Evolutionary conservation across 2,888 invertebrate genomes (phyloP).

Genomic region (Aporophyla nigra): DNA sequence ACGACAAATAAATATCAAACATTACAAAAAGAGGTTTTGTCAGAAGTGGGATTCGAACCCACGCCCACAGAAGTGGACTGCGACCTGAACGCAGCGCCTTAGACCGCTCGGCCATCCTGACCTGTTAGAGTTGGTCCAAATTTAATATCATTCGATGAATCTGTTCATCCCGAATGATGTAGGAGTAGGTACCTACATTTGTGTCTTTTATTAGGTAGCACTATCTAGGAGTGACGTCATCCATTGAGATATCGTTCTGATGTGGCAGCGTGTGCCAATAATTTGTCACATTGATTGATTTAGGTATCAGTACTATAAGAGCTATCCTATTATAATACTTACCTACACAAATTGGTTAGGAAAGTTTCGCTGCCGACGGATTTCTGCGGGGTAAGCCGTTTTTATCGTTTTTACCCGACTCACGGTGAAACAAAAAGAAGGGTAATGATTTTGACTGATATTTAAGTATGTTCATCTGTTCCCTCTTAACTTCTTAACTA

Average conservation of each 20-base stretch:
- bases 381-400: not conserved
- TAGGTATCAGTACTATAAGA: not conserved
- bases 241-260: conserved; percentile 13
- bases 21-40: conserved; percentile 27
- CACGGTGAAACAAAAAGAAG: no score
- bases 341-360: not conserved
- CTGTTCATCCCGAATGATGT: not conserved
- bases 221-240: conserved; percentile 27
- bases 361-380: not conserved
- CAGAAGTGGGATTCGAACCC: conserved; percentile 59
- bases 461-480: no score
- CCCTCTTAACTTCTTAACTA: no score
- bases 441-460: no score
- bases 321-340: not conserved
- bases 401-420: no score
- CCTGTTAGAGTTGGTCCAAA: fast-evolving
- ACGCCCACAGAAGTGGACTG: conserved; percentile 59
- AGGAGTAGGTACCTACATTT: not conserved
- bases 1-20: not conserved
- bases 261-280: conserved; percentile 12
- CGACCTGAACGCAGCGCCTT: conserved; percentile 59
- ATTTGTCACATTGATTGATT: conserved; percentile 15
- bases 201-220: not conserved
- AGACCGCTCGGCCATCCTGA: conserved; percentile 59
- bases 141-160: conserved; percentile 35